These are phyloP conservation scores for Theretra japonica DNA, from an alignment of 2,888 invertebrate genomes.

Conservation along the genomic window DNA sequence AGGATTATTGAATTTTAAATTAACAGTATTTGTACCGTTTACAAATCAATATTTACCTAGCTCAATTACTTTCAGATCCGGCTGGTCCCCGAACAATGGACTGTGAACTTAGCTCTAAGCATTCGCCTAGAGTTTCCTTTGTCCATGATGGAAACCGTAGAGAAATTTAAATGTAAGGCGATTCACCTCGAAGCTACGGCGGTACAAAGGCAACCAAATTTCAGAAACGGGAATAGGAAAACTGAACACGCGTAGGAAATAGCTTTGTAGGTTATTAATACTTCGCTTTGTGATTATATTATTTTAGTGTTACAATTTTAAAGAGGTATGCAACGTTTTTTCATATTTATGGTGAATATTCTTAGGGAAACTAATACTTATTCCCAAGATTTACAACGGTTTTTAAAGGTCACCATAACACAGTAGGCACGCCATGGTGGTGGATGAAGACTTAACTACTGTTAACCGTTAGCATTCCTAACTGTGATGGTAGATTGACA, in stretches of 20 bases:
- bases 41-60: slow-evolving; percentile 7
- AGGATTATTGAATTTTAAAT: slow-evolving; percentile 4
- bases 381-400: too few species aligned
- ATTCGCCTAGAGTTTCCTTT: background rate
- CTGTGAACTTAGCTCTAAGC: background rate
- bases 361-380: too few species aligned
- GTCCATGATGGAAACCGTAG: background rate
- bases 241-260: background rate
- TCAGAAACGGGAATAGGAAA: background rate
- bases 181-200: background rate
- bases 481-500: too few species aligned
- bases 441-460: too few species aligned
- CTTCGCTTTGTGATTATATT: too few species aligned
- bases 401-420: too few species aligned
- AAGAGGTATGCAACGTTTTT: too few species aligned
- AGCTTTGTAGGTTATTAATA: background rate
- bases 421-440: too few species aligned
- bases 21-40: background rate
- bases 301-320: too few species aligned
- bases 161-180: background rate
- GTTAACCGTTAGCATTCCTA: too few species aligned
- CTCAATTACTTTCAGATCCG: slow-evolving; percentile 2
- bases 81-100: background rate
- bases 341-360: too few species aligned
- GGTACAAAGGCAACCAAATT: slow-evolving; percentile 8